Evolutionary conservation across 2,888 invertebrate genomes (phyloP).

Genomic region (Folsomia candida): DNA sequence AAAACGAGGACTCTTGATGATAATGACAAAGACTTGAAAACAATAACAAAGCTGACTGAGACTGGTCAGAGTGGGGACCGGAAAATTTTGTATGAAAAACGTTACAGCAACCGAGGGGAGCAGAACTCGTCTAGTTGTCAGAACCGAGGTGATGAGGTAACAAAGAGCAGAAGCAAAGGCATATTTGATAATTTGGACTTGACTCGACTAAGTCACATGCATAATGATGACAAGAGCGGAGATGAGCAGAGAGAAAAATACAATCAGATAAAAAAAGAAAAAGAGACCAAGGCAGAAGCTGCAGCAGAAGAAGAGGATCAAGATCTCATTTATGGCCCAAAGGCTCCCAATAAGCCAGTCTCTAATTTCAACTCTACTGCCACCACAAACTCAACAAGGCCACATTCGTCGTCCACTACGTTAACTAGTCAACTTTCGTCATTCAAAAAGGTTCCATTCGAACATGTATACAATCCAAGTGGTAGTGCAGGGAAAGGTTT

Average conservation of each 20-base stretch:
- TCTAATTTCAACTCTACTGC: conserved; percentile 4
- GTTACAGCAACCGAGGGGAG: neutral
- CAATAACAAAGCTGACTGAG: too few species aligned
- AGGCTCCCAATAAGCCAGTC: conserved; percentile 17
- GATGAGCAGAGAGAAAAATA: too few species aligned
- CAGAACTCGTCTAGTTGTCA: neutral
- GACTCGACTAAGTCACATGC: neutral
- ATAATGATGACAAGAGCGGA: neutral
- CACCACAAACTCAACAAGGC: neutral
- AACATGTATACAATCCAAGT: too few species aligned
- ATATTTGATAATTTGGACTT: conserved; percentile 28
- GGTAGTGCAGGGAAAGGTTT: neutral
- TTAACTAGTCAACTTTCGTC: too few species aligned
- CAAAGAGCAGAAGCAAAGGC: conserved; percentile 2
- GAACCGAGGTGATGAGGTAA: neutral
- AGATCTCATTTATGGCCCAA: conserved; percentile 37
- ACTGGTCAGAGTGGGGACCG: too few species aligned
- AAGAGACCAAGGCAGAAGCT: neutral
- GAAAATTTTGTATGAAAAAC: conserved; percentile 1
- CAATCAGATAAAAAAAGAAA: neutral
- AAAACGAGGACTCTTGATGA: neutral
- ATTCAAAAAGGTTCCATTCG: too few species aligned
- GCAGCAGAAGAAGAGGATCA: conserved; percentile 26
- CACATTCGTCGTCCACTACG: neutral
- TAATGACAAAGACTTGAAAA: neutral